Percentiles rank a stretch among this genome's conserved stretches.
phyloP scores from a whole-genome alignment of 2,888 invertebrate species.

The Trimorus sp. region DNA sequence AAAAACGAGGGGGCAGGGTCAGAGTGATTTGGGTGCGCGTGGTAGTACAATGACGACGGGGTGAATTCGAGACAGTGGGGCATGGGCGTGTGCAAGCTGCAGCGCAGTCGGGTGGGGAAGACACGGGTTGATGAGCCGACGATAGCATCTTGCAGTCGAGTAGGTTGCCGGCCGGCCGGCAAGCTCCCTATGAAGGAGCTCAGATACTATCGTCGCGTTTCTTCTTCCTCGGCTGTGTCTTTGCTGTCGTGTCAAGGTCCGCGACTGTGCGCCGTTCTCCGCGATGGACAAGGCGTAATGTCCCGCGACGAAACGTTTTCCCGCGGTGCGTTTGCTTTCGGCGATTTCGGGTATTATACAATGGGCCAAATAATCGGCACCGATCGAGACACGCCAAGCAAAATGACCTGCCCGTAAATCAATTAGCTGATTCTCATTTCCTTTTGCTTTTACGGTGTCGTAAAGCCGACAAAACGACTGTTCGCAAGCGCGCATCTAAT shows the following conservation, averaged over 20 bases:
- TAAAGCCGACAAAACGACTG: constrained; percentile 37
- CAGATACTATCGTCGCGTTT: constrained; percentile 72
- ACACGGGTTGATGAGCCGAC: constrained; percentile 71
- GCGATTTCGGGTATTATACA: too few species aligned
- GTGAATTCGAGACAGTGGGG: constrained; percentile 56
- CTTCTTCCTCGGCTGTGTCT: constrained; percentile 70
- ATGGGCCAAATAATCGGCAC: too few species aligned
- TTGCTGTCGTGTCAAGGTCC: constrained; percentile 72
- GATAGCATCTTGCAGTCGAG: constrained; percentile 72
- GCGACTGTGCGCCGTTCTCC: constrained; percentile 63
- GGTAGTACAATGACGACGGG: constrained; percentile 40
- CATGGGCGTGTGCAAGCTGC: constrained; percentile 67
- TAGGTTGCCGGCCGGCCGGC: constrained; percentile 67
- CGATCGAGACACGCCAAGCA: not conserved
- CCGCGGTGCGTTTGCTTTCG: constrained; percentile 24
- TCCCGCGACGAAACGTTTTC: constrained; percentile 60
- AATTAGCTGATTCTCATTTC: constrained; percentile 31
- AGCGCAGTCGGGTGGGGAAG: constrained; percentile 68
- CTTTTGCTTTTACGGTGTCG: constrained; percentile 5
- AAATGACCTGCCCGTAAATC: constrained; percentile 11
- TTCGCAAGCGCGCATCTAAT: constrained; percentile 24
- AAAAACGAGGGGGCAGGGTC: too few species aligned
- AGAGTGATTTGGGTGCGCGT: not conserved
- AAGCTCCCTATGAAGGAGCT: constrained; percentile 71
- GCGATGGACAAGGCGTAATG: constrained; percentile 69